phyloP scores from a whole-genome alignment of 2,888 invertebrate genomes.

The Drosophila niveifrons region DNA sequence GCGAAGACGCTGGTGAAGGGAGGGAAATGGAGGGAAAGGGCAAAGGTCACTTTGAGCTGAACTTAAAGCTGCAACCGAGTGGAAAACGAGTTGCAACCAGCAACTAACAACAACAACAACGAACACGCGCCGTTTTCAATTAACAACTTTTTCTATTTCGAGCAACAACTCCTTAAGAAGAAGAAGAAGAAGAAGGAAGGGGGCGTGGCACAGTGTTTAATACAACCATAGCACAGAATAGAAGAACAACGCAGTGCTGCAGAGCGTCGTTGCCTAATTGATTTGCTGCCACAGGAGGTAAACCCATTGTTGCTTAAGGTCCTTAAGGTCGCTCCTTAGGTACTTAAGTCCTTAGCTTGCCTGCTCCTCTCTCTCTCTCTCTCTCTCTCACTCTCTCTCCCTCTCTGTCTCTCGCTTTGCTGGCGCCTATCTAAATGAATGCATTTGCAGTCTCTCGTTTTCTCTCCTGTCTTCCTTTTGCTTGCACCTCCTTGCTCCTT shows the following conservation, averaged over 20 bases:
- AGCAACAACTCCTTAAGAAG: constrained; percentile 18
- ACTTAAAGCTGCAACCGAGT: constrained; percentile 52
- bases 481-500: too few species aligned
- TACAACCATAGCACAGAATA: constrained; percentile 44
- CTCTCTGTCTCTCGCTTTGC: neutral
- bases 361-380: neutral
- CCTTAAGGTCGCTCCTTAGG: constrained; percentile 40
- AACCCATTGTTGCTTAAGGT: constrained; percentile 45
- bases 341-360: constrained; percentile 36
- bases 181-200: constrained; percentile 1
- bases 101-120: constrained; percentile 22
- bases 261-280: constrained; percentile 66
- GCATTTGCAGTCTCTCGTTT: too few species aligned
- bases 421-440: neutral
- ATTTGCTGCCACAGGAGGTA: constrained; percentile 61
- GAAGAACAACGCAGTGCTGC: constrained; percentile 29
- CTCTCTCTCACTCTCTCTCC: neutral
- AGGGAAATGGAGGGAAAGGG: neutral
- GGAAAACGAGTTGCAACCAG: constrained; percentile 50
- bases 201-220: constrained; percentile 45
- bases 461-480: too few species aligned
- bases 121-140: constrained; percentile 70
- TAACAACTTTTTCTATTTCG: constrained; percentile 66
- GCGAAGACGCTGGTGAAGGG: neutral
- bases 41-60: constrained; percentile 22